These are phyloP conservation scores for Hololepta plana DNA, from an alignment of 2,888 invertebrate species.

Conservation along the genomic window DNA sequence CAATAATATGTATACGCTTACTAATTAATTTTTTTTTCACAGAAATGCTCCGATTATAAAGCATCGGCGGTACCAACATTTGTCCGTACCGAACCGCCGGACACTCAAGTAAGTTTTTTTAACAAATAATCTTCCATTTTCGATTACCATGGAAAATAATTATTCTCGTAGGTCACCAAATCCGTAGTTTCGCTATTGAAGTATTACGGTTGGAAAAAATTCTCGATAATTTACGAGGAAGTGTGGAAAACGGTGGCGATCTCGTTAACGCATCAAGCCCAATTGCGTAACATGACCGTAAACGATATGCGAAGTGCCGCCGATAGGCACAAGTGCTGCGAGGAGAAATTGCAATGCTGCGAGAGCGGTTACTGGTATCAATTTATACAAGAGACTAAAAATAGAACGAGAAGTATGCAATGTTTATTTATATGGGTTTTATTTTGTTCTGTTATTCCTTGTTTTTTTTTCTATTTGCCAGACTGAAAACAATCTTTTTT, in stretches of 20 bases:
- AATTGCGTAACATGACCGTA: constrained; percentile 61
- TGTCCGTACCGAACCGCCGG: constrained; percentile 84
- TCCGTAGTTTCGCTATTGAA: constrained; percentile 80
- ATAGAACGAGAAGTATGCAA: constrained; percentile 65
- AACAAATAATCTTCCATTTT: constrained; percentile 1
- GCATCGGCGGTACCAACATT: constrained; percentile 80
- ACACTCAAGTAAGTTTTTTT: constrained; percentile 53
- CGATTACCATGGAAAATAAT: background rate
- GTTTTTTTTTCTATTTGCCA: background rate
- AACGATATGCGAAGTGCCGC: constrained; percentile 56
- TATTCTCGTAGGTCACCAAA: constrained; percentile 57
- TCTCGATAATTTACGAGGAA: constrained; percentile 74
- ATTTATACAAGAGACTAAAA: constrained; percentile 68
- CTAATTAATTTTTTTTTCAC: constrained; percentile 32
- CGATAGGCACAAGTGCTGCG: constrained; percentile 62
- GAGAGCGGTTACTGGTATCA: constrained; percentile 66
- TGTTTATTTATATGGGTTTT: background rate
- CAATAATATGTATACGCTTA: too few relatives aligned
- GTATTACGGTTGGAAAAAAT: constrained; percentile 88
- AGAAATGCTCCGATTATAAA: constrained; percentile 90
- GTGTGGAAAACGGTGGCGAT: constrained; percentile 67
- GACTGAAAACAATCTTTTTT: background rate
- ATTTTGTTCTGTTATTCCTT: background rate
- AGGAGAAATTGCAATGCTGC: constrained; percentile 56
- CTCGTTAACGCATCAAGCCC: constrained; percentile 60